Evolutionary conservation across 2,113 vertebrate genomes (phyloP).

Genomic region (Corythornis vintsioides): DNA sequence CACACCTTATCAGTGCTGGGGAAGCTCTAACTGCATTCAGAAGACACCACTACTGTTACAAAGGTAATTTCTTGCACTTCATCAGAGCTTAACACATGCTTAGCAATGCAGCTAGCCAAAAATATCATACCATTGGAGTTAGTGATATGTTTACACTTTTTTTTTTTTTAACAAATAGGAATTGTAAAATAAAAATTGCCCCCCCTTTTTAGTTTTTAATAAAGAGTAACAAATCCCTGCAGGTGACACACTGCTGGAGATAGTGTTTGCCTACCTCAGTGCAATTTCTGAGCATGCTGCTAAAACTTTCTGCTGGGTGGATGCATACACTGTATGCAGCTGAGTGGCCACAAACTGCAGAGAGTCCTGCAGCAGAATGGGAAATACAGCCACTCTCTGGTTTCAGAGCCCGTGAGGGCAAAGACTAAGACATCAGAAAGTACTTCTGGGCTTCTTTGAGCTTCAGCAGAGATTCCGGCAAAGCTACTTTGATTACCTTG

Average conservation of each 20-base stretch:
- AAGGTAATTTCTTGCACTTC: constrained; percentile 65
- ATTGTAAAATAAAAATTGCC: neutral
- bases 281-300: neutral
- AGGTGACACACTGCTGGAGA: neutral
- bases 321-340: rapidly evolving
- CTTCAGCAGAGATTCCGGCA: neutral
- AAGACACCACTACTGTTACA: constrained; percentile 54
- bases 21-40: constrained; percentile 62
- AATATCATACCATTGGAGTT: constrained; percentile 13
- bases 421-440: neutral
- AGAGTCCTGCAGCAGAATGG: neutral
- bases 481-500: neutral
- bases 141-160: constrained; percentile 7
- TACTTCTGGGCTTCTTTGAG: neutral
- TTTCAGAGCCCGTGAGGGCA: neutral
- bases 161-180: constrained; percentile 9
- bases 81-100: constrained; percentile 44
- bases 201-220: neutral
- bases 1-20: constrained; percentile 58
- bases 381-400: neutral
- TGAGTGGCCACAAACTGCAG: neutral
- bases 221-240: neutral
- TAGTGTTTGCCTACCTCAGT: neutral
- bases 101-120: constrained; percentile 47
- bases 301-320: neutral